Conservation (phyloP, 1,140 invertebrate species). For the Paraescarpia echinospica region DNA sequence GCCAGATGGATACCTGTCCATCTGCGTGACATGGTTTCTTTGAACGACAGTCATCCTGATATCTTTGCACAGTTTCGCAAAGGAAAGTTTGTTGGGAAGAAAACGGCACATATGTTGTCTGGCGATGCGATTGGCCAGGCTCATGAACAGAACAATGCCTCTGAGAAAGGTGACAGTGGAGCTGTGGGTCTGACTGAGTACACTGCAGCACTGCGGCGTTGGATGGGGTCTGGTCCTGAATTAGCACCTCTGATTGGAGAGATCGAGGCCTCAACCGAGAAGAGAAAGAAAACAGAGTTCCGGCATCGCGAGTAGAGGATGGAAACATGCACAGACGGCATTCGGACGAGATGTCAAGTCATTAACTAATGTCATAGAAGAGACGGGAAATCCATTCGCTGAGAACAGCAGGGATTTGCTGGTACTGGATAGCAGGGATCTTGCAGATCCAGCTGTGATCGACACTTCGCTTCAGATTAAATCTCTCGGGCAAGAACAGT, state of each 20-base stretch:
- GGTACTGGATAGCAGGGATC: too few relatives aligned
- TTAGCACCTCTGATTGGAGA: conserved; percentile 31
- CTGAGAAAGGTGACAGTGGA: conserved; percentile 41
- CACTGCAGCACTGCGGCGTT: conserved; percentile 36
- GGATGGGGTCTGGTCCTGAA: conserved; percentile 41
- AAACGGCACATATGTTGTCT: conserved; percentile 31
- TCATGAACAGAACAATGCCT: conserved; percentile 45
- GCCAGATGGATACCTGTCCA: too few relatives aligned
- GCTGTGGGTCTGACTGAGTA: conserved; percentile 40
- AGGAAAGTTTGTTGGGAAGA: conserved; percentile 29
- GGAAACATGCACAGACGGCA: conserved; percentile 29
- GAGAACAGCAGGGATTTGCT: too few relatives aligned
- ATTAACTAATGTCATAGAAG: too few relatives aligned
- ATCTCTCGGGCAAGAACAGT: conserved; percentile 17
- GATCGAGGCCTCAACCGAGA: conserved; percentile 32
- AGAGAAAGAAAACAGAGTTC: too few relatives aligned
- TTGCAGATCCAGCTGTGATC: too few relatives aligned
- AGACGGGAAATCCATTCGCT: too few relatives aligned
- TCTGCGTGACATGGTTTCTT: conserved; percentile 25
- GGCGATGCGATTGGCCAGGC: conserved; percentile 37
- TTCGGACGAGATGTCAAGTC: conserved; percentile 32
- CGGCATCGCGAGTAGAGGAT: too few relatives aligned
- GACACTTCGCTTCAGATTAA: background rate
- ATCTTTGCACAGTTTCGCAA: conserved; percentile 17
- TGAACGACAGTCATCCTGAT: background rate